These are phyloP conservation scores for Mesitornis unicolor DNA, from an alignment of 2,113 vertebrate species.

Conservation along the genomic window DNA sequence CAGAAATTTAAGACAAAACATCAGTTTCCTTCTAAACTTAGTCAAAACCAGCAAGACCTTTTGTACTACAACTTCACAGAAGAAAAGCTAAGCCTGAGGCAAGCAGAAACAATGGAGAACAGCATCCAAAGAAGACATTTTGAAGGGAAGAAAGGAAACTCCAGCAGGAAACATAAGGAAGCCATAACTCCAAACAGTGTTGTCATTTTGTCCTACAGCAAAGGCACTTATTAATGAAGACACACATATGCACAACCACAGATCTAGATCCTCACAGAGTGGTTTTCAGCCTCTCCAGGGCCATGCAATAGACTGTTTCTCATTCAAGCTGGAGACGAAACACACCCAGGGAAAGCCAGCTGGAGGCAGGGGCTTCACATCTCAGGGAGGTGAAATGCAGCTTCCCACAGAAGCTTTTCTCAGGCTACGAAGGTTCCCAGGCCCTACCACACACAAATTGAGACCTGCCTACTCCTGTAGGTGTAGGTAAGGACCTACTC, in stretches of 20 bases:
- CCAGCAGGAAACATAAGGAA: neutral
- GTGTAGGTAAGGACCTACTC: neutral
- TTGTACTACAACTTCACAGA: neutral
- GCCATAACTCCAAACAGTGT: neutral
- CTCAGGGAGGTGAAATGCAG: neutral
- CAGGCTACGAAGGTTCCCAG: neutral
- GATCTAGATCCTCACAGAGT: neutral
- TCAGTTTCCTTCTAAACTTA: neutral
- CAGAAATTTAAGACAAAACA: neutral
- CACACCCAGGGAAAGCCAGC: neutral
- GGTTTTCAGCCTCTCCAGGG: neutral
- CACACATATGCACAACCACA: fast-evolving
- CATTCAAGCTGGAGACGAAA: neutral
- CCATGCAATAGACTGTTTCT: neutral
- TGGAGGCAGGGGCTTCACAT: neutral
- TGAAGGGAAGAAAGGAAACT: neutral
- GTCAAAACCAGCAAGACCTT: neutral
- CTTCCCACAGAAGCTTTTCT: neutral
- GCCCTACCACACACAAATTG: neutral
- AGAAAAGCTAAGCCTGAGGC: neutral
- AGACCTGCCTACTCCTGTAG: neutral
- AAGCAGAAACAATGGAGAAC: neutral
- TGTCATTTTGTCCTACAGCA: neutral
- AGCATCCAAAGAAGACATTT: neutral
- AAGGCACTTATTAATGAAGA: neutral